Evolutionary conservation across 2,888 invertebrate genomes (phyloP), one percentile per base, ranked within the genome.

Genomic region (Lasioglossum morio): DNA sequence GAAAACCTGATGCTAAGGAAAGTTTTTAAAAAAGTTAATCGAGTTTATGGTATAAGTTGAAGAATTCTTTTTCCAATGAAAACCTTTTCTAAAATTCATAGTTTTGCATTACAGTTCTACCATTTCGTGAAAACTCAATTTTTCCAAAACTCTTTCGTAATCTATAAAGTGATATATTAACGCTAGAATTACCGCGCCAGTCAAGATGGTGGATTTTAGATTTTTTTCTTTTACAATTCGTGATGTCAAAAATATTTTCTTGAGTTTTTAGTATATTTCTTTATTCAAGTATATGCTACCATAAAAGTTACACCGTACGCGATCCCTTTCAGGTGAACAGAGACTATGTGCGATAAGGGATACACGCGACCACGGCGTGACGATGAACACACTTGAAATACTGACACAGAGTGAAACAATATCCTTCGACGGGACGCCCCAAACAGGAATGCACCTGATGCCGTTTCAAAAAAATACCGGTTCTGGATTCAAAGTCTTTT

Each of bases 361-460:
- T 12, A 4, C n/a, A 0, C 12, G n/a, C 12, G n/a, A 53, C 16
- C 37, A 37, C 37, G 7, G 48, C n/a, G n/a, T 48, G 48, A 69
- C 48, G 37, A 69, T 69, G 77, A 70, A 53, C 60, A 46, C 72
- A 86, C 83, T 76, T 81, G 75, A 83, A 78, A 66, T 53, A 34
- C 16, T 79, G 77, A 48, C 73, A 72, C 79, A 2, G 48, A 23
- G 69, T 69, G 81, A 81, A 87, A 87, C 76, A 76, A 57, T 87
- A 87, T 83, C 83, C 83, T 60, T 63, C 53, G 78, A 76, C 83
- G 82, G 72, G 77, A 76, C 73, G 72, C 81, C 69, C 81, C 78
- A 63, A 86, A 81, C 81, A 81, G 85, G 81, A 86, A 86, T 86
- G 81, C 81, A 85, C 78, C 81, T 79, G 81, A 86, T 60, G 75